Base-by-base conservation (phyloP, 2,113 vertebrate species). In the Eulacestoma nigropectus region DNA sequence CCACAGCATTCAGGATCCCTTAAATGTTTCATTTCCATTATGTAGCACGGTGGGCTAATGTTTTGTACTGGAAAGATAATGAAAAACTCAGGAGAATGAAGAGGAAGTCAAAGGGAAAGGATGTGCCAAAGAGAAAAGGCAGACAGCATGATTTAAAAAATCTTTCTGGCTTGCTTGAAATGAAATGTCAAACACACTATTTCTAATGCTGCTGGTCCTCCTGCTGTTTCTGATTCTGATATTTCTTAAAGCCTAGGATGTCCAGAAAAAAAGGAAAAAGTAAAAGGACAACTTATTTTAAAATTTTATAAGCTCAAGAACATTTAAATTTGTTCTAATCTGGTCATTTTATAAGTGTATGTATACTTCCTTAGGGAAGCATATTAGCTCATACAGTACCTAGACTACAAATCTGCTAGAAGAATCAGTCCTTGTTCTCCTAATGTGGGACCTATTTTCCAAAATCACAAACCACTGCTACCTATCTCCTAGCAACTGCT, bases 211-310 rank as follows among this genome's bases (percentile, higher is more conserved):
- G 69, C 79, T 57, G 21, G 33, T 73, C 9, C 4, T 93, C 91
- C 87, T 93, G 82, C 81, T 96, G 87, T 72, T 93, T 93, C 91
- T 89, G 42, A 80, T 63, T 89, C 68, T 89, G 46, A 35, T 87
- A 57, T 64, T 79, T 46, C 42, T 70, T 89, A 87, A 80, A 91
- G 16, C 15, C 12, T 44, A 63, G 17, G 9, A 20, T 60, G 13
- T n/a, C 10, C 13, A 47, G 52, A 47, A 53, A 27, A 55, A 26
- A 32, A 47, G 4, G 2, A 25, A 70, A 35, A 77, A 21, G 26
- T 11, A 21, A 30, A 59, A 27, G 10, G 23, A 59, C 17, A 68
- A 27, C 3, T 56, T 50, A n/a, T n/a, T 47, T 42, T 9, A 46
- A n/a, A 47, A 41, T 47, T 50, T 29, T 26, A 33, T 50, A 70